Conservation (phyloP, 1,140 invertebrate genomes). For the Ostrea denselamellosa region DNA sequence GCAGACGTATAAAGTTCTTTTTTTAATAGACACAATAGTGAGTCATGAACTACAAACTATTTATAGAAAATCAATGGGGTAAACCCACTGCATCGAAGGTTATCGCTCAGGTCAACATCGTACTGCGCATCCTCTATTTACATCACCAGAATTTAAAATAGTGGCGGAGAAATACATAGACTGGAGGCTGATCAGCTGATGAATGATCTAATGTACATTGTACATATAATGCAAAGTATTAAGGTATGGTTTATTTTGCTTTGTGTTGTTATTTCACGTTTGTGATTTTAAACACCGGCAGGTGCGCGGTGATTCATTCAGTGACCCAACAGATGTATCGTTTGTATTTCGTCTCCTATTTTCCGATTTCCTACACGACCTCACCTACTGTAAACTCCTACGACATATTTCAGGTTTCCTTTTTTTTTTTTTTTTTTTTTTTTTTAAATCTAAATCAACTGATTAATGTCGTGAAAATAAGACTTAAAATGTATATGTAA, state of each 20-base stretch:
- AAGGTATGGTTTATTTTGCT: conserved; percentile 18
- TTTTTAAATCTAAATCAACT: too few species aligned
- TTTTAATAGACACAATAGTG: background rate
- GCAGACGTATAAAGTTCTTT: too few species aligned
- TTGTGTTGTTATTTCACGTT: background rate
- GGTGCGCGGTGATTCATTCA: background rate
- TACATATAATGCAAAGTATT: background rate
- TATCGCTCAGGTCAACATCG: background rate
- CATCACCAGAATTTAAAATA: conserved; percentile 15
- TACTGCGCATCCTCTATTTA: conserved; percentile 22
- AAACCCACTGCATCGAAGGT: conserved; percentile 6
- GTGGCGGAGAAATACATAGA: background rate
- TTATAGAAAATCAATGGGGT: conserved; percentile 24
- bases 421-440: too few species aligned
- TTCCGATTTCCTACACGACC: too few species aligned
- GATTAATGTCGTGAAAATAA: too few species aligned
- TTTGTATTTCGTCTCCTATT: too few species aligned
- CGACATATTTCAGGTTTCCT: too few species aligned
- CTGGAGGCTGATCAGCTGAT: background rate
- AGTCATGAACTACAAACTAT: background rate
- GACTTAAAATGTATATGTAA: too few species aligned
- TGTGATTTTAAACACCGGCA: background rate
- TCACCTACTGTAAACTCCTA: too few species aligned
- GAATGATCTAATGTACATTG: background rate
- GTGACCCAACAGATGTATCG: background rate